Evolutionary conservation across 2,888 invertebrate genomes (phyloP).

Genomic region (Cybosia mesomella): DNA sequence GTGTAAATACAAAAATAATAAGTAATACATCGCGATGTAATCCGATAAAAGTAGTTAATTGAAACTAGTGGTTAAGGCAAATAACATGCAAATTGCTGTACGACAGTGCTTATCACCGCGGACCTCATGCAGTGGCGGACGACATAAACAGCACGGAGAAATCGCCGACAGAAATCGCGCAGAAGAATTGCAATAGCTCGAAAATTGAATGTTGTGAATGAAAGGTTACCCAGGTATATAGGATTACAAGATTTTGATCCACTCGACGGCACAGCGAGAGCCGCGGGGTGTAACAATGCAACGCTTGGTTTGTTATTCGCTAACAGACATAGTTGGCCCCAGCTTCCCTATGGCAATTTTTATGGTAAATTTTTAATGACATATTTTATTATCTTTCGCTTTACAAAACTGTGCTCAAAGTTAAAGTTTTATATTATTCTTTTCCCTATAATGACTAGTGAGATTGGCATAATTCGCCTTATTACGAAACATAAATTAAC

Average conservation of each 20-base stretch:
- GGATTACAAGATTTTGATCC: not conserved
- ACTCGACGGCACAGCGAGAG: not conserved
- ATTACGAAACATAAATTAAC: not conserved
- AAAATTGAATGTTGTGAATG: not conserved
- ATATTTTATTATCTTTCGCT: too few species aligned
- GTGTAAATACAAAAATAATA: too few species aligned
- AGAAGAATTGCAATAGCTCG: not conserved
- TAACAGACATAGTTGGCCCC: too few species aligned
- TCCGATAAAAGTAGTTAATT: not conserved
- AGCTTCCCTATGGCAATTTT: too few species aligned
- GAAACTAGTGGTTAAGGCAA: not conserved
- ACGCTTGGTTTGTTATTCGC: not conserved
- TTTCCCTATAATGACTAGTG: not conserved
- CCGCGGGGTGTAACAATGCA: not conserved
- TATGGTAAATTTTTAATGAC: too few species aligned
- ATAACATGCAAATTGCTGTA: not conserved
- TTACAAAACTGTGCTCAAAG: too few species aligned
- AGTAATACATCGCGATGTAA: slow-evolving; percentile 2
- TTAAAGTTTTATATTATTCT: too few species aligned
- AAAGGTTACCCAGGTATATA: not conserved
- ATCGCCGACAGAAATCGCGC: not conserved
- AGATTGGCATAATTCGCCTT: not conserved
- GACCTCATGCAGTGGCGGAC: not conserved
- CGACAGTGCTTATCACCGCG: not conserved
- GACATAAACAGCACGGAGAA: not conserved